Base-by-base conservation (phyloP, 2,888 invertebrate species). In the Sinohyriopsis cumingii region DNA sequence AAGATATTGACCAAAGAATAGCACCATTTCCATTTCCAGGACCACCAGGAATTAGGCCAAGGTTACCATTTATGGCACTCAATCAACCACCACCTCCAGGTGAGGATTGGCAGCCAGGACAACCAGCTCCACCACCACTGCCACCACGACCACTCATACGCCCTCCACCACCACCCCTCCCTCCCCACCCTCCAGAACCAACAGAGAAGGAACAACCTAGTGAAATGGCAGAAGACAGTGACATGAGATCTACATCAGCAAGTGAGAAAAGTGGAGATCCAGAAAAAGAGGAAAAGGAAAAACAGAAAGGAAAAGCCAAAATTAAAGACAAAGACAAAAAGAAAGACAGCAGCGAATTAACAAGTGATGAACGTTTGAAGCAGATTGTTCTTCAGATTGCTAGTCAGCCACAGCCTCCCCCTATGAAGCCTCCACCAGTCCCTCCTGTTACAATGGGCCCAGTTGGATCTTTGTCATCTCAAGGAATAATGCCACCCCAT, bases 11-110 rank as follows among this genome's bases (percentile, higher is more conserved):
- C 61, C 78, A 79, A 60, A 77, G 80, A 45, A 65, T 68, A 25
- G 63, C 65, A 4, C 63, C 68, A 24, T 71, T 73, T 53, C 68
- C 57, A 45, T 45, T 45, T 7, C 71, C 65, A 19, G 57, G 57
- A 9, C 73, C 67, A 18, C 66, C 72, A 33, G 72, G 69, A 45
- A 45, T 45, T 15, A 45, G 45, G 22, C 53, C 73, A 25, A 56
- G 72, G 33, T 20, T 73, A 7, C 66, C 72, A 33, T 77, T 75
- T 53, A 62, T 77, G 53, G 56, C 73, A 9, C 57, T 69, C 7
- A 65, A 65, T 12, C 76, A 77, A 33, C 83, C 81, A 9, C 82
- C 78, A 45, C 81, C 81, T 9, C 81, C 82, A 20, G 80, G 79
- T 2, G 75, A 77, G 59, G 80, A 80, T 33, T 71, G 77, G 69